Conservation (phyloP, 1,140 invertebrate genomes). For the Orius insidiosus region DNA sequence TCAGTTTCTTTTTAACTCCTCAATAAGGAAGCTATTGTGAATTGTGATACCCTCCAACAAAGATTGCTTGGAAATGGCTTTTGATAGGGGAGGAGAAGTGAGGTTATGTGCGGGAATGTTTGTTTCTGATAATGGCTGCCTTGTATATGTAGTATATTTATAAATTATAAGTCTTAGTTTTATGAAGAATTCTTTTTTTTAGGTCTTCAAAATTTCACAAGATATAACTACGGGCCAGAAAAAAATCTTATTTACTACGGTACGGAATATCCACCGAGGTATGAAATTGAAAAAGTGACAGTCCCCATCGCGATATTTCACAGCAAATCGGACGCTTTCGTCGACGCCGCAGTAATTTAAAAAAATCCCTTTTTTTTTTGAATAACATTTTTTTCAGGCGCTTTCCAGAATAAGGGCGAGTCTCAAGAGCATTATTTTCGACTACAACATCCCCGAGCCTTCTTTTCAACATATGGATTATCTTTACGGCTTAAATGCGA, state of each 20-base stretch:
- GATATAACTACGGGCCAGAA: conserved; percentile 26
- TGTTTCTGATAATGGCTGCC: too few relatives aligned
- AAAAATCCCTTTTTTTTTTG: too few relatives aligned
- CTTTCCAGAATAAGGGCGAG: background rate
- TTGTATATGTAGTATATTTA: too few relatives aligned
- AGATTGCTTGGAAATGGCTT: too few relatives aligned
- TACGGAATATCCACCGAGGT: conserved; percentile 30
- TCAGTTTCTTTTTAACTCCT: too few relatives aligned
- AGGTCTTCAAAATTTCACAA: conserved; percentile 18
- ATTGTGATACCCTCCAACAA: too few relatives aligned
- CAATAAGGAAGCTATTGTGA: too few relatives aligned
- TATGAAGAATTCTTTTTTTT: too few relatives aligned
- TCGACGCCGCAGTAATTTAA: background rate
- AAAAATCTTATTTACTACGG: conserved; percentile 31
- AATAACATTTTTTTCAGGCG: background rate
- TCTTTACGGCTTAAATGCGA: background rate
- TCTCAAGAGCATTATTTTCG: background rate
- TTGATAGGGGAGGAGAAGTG: too few relatives aligned
- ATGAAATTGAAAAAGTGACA: conserved; percentile 37
- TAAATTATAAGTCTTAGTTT: too few relatives aligned
- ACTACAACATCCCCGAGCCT: background rate
- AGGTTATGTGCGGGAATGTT: too few relatives aligned
- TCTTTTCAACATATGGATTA: conserved; percentile 9
- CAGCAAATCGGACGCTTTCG: conserved; percentile 1
- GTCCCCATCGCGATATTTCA: conserved; percentile 27